Evolutionary conservation across 2,888 invertebrate species (phyloP).

Genomic region (Ophioninae sp.): DNA sequence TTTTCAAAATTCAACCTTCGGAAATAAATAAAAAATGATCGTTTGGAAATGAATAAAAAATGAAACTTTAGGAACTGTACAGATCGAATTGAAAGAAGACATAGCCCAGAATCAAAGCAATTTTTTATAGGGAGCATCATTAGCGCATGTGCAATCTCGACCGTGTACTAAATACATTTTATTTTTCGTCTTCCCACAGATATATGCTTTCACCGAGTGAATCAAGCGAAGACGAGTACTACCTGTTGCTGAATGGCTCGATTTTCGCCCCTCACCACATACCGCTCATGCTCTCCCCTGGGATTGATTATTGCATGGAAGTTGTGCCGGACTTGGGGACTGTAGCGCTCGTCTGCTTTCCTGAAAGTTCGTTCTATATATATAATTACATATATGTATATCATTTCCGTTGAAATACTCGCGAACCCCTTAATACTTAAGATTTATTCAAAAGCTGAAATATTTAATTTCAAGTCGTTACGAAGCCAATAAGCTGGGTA

Average conservation of each 20-base stretch:
- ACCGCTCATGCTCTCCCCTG: conserved; percentile 82
- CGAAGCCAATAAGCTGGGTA: no score
- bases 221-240: conserved; percentile 82
- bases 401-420: not conserved
- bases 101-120: not conserved
- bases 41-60: no score
- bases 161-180: not conserved
- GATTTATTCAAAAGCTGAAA: no score
- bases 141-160: not conserved
- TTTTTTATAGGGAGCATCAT: not conserved
- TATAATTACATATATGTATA: not conserved
- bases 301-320: conserved; percentile 84
- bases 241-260: conserved; percentile 84
- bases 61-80: no score
- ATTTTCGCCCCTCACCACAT: conserved; percentile 82
- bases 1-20: not conserved
- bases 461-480: no score
- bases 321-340: conserved; percentile 83
- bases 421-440: no score
- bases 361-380: conserved; percentile 68
- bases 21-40: not conserved
- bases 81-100: not conserved
- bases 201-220: conserved; percentile 83
- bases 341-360: conserved; percentile 82
- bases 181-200: conserved; percentile 74